Conservation (phyloP, 2,113 vertebrate species). For the Hemichromis elongatus region DNA sequence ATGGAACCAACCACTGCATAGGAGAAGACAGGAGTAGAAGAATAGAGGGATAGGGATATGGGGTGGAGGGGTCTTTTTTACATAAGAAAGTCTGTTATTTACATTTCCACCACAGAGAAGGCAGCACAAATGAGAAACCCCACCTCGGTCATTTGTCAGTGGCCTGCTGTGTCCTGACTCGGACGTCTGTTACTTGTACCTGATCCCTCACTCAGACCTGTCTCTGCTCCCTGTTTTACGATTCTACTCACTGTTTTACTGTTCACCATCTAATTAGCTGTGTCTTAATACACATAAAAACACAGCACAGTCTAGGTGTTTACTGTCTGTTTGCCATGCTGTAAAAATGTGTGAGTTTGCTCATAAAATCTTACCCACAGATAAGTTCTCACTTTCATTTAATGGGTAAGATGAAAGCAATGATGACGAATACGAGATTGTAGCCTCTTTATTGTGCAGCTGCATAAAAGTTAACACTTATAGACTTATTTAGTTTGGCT, state of each 20-base stretch:
- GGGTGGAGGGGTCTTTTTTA: constrained; percentile 8
- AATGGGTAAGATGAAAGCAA: constrained; percentile 22
- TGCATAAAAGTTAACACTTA: background rate
- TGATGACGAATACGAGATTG: background rate
- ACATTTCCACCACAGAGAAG: constrained; percentile 54
- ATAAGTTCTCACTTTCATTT: constrained; percentile 36
- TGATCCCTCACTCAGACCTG: constrained; percentile 15
- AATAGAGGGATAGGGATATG: constrained; percentile 40
- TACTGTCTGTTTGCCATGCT: constrained; percentile 69
- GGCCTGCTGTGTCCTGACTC: constrained; percentile 35
- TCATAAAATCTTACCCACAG: constrained; percentile 60
- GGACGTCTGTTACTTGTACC: constrained; percentile 22
- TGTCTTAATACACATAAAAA: constrained; percentile 72
- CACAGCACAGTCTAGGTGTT: constrained; percentile 67
- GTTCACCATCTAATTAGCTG: constrained; percentile 70
- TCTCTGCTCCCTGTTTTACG: constrained; percentile 46
- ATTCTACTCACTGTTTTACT: constrained; percentile 67
- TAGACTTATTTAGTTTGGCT: background rate
- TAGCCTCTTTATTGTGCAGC: background rate
- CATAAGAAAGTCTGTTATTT: constrained; percentile 64
- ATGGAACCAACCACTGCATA: constrained; percentile 57
- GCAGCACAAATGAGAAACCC: constrained; percentile 54
- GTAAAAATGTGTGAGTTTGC: constrained; percentile 72
- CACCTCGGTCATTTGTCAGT: constrained; percentile 54
- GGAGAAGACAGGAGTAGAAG: constrained; percentile 40